These are phyloP conservation scores for Spodoptera exigua DNA, from an alignment of 2,888 invertebrate species.

Conservation along the genomic window DNA sequence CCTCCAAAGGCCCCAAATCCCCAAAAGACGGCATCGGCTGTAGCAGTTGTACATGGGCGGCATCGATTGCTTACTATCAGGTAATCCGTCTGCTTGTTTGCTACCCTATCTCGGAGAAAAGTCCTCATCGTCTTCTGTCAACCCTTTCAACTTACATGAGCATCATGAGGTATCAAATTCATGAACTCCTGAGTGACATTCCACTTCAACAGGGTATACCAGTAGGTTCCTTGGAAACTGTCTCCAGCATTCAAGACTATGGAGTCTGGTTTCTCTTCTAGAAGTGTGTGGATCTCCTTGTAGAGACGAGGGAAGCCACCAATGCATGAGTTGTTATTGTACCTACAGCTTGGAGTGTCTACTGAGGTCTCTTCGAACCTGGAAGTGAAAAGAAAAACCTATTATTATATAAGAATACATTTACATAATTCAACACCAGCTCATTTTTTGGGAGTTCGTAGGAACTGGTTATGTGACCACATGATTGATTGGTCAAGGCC, in stretches of 20 bases:
- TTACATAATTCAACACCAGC: too few relatives aligned
- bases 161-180: constrained; percentile 93
- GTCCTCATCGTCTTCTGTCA: too few relatives aligned
- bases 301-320: constrained; percentile 92
- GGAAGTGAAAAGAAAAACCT: constrained; percentile 21
- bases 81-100: too few relatives aligned
- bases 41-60: too few relatives aligned
- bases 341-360: constrained; percentile 87
- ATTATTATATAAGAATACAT: too few relatives aligned
- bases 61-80: too few relatives aligned
- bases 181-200: constrained; percentile 93
- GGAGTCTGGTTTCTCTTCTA: constrained; percentile 86
- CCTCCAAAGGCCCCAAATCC: too few relatives aligned
- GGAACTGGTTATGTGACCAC: too few relatives aligned
- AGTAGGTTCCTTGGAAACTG: constrained; percentile 95
- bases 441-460: too few relatives aligned
- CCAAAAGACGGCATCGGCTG: too few relatives aligned
- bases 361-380: constrained; percentile 91
- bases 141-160: constrained; percentile 89
- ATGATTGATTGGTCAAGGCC: too few relatives aligned
- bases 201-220: constrained; percentile 94
- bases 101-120: too few relatives aligned
- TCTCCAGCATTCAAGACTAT: constrained; percentile 95
- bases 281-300: constrained; percentile 85
- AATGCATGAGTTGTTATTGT: constrained; percentile 88